Evolutionary conservation across 2,888 invertebrate species (phyloP), one percentile per base, ranked within the genome.

Genomic region (Empis stercorea): DNA sequence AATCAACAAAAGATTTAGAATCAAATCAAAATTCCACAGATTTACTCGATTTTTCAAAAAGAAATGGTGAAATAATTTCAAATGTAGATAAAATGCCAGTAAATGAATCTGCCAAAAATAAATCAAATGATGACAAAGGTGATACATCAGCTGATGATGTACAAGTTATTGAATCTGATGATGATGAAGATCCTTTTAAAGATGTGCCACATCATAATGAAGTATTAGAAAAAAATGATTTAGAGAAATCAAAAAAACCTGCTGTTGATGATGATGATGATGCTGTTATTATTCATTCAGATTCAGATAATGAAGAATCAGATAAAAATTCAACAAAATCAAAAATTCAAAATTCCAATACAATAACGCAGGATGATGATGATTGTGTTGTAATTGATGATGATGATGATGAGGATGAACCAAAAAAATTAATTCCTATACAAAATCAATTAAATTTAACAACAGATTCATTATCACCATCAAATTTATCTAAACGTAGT

Each of bases 261-360:
- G 20, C 4, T 32, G 13, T n/a, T 13, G 30, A 47, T 11, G 49
- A 52, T 13, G 51, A 57, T 43, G 58, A 58, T 45, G 69, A 71
- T 51, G 65, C 70, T 40, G 70, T 71, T 30, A 71, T 70, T 51
- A 66, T 72, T 51, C 62, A 67, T 51, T 71, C 71, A 15, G 71
- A 71, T 37, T 62, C 67, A 42, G 71, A 69, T 11, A 57, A 56
- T 41, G 67, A 65, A 15, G 53, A 45, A 43, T 27, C 63, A 55
- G 52, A 68, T 54, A 27, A 27, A 9, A 27, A 9, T 27, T 2
- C 9, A 2, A 27, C 9, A 27, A 27, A 27, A 27, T 7, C 23
- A 27, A 27, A 27, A 27, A 9, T 27, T 27, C 7, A 27, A 27
- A 7, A 27, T 9, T 7, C 7, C 5, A 27, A 27, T 9, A 27